A percentile compares a stretch with the other conserved stretches of the same genome.
These are phyloP conservation scores for Bombyx huttoni DNA, from an alignment of 2,888 invertebrate species.

Conservation along the genomic window DNA sequence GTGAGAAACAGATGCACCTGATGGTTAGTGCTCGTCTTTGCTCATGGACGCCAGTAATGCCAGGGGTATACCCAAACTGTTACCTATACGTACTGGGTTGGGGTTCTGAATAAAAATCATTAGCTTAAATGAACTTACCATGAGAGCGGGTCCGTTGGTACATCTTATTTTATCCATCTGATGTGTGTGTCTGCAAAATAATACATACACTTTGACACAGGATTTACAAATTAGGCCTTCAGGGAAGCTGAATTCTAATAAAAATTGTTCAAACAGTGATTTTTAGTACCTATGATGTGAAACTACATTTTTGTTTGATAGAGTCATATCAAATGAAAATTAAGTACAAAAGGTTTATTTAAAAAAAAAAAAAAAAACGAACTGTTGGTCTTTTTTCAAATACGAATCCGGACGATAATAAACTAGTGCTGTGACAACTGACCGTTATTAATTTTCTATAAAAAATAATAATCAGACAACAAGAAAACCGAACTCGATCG, in stretches of 20 bases:
- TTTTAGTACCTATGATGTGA: not conserved
- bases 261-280: not conserved
- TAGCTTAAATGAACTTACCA: slow-evolving; percentile 34
- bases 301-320: not conserved
- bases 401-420: not conserved
- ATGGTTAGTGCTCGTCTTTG: too few relatives aligned
- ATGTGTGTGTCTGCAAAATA: slow-evolving; percentile 22
- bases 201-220: slow-evolving; percentile 26
- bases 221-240: not conserved
- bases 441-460: slow-evolving; percentile 2
- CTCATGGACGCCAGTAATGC: too few relatives aligned
- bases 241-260: not conserved
- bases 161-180: slow-evolving; percentile 45
- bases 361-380: too few relatives aligned
- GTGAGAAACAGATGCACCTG: too few relatives aligned
- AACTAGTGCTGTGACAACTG: not conserved
- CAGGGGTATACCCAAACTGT: too few relatives aligned
- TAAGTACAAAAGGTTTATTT: not conserved
- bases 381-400: not conserved
- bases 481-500: not conserved
- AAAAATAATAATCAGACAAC: not conserved
- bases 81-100: too few relatives aligned
- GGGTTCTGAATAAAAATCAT: not conserved
- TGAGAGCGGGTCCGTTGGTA: slow-evolving; percentile 29
- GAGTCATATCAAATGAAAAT: not conserved